Base-by-base conservation (phyloP, 1,140 invertebrate species). In the Hylaeus volcanicus region DNA sequence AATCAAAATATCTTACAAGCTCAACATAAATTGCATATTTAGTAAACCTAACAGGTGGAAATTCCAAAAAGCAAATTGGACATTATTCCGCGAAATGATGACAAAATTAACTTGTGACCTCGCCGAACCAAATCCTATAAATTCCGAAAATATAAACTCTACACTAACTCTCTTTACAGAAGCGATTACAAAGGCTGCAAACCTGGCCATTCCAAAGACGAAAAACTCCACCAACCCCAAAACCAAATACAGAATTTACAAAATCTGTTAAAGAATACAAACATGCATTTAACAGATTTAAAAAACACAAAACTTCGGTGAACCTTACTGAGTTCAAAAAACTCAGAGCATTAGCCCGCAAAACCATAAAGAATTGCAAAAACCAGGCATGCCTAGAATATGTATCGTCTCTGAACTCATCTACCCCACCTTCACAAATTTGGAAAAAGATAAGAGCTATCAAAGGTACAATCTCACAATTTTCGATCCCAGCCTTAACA, bases 371-470 rank as follows among this genome's bases (percentile, higher is more conserved):
- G 3, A 9, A 68, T 2, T 14, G 43, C n/a, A 68, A 68, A 53
- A 26, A n/a, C 1, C 56, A 58, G 56, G 2, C n/a, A 58, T 58
- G n/a, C 3, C 5, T 26, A 26, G n/a, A 58, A 6, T 58, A 58
- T 26, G 56, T 6, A 15, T 58, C 56, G 26, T 58, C 37, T n/a
- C n/a, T 61, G 11, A 61, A 61, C 37, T 61, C 60, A 9, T 0
- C 5, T 39, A 39, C 58, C 1, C 58, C 58, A 37, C 4, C 2
- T 26, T 37, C 58, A 61, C 1, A 5, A 61, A 39, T 55, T 4
- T 69, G 66, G 66, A 69, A 55, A 37, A 53, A 69, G 15, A 53
- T 69, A 39, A 69, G 5, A 55, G 37, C n/a, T 1, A 69, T 69
- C n/a, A 55, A 55, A 51, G 66, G 66, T 2, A 41, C 26, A 12